Evolutionary conservation across 2,113 vertebrate species (phyloP).

Genomic region (Apaloderma vittatum): DNA sequence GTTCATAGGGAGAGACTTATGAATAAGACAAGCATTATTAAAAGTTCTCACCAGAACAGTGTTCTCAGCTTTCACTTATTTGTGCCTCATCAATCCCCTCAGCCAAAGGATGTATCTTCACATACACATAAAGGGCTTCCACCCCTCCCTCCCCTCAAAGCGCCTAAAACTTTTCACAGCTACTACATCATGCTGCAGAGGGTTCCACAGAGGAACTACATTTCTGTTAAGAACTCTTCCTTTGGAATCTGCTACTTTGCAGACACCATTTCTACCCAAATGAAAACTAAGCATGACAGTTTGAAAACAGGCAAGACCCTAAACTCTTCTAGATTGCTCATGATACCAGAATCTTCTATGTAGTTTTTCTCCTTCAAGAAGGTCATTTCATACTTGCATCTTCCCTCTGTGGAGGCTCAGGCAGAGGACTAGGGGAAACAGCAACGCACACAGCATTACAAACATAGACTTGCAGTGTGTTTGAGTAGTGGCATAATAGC

Average conservation of each 20-base stretch:
- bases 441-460: not conserved
- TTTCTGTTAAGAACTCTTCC: not conserved
- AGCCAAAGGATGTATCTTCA: not conserved
- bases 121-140: not conserved
- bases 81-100: not conserved
- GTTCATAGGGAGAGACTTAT: not conserved
- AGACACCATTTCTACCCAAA: not conserved
- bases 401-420: not conserved
- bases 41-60: not conserved
- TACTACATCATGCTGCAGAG: not conserved
- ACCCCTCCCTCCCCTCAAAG: accelerated
- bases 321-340: not conserved
- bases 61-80: not conserved
- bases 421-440: not conserved
- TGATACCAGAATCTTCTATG: not conserved
- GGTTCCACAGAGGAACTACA: not conserved
- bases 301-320: not conserved
- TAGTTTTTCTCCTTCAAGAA: not conserved
- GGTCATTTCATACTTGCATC: not conserved
- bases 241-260: not conserved
- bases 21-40: not conserved
- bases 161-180: not conserved
- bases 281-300: accelerated
- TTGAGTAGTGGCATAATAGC: not conserved
- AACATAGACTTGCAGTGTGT: accelerated